Base-by-base conservation (phyloP, 2,888 invertebrate species). In the Leucozona laternaria region DNA sequence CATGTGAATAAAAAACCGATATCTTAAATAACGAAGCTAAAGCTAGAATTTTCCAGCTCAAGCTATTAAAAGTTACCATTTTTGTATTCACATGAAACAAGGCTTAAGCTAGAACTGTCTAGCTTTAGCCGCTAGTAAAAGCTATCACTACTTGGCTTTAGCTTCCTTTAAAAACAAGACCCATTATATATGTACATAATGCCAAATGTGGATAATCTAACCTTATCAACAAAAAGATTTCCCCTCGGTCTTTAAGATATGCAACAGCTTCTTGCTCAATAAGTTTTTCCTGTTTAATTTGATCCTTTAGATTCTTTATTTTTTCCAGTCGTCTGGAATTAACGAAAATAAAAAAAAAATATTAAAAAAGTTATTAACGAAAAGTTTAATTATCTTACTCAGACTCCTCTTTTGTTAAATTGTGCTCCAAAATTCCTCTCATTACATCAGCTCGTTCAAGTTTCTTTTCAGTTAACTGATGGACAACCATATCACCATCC, bases 371-470 rank as follows among this genome's bases (percentile, higher is more conserved):
- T 43, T n/a, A 20, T 22, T 15, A 31, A 4, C 0, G 5, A 34
- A 4, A 28, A 53, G 15, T 28, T 28, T 7, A n/a, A 8, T 8
- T 5, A 0, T 53, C 88, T 88, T 84, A 92, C 92, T 84, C 88
- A 15, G 91, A 89, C 75, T 92, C 92, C 72, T 91, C 91, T 20
- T 91, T 90, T 0, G 91, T 90, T 2, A 91, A 88, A 88, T 92
- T 92, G 60, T 92, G 91, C 10, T 91, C 86, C 40, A 92, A 79
- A 0, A 91, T 88, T 7, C 90, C 90, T 60, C 90, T 89, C n/a
- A 91, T 78, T 2, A 91, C 90, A 15, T 86, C 89, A 11, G 91
- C 91, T 17, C 90, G 89, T 20, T 89, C 88, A 82, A 90, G 89
- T 86, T 90, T 91, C 3, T 89, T 89, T 25, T 90, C 89, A 10